Evolutionary conservation across 2,888 invertebrate genomes (phyloP), one percentile per base, ranked within the genome.

Genomic region (Molorchus minor): DNA sequence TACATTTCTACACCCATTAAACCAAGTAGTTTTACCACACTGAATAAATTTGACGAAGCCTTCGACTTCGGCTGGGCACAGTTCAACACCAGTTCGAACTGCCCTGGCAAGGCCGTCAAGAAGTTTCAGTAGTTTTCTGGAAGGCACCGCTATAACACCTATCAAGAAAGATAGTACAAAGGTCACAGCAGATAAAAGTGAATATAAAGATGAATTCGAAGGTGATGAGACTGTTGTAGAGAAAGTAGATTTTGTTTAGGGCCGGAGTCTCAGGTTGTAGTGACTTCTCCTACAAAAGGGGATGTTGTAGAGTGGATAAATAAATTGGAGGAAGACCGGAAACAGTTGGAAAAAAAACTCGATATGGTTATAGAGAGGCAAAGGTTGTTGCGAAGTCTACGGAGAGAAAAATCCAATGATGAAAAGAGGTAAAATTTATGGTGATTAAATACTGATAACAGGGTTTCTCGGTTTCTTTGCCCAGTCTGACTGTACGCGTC

Each of bases 271-370:
- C 10, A 13, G 1, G 47, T 57, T 36, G 49, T 40, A 5, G 43
- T 45, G 10, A 54, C 44, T 16, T 54, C 62, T 45, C 64, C 65
- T 44, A 58, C 68, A 4, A 46, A 62, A n/a, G 65, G 66, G 21
- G 53, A 57, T 62, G 44, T 64, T 5, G 46, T 36, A 13, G 58
- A 57, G n/a, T 65, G 69, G 64, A 35, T 63, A 41, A 58, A 67
- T 15, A 60, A 70, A 36, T 65, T 78, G 38, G 67, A 69, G 43
- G 55, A 62, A 13, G 74, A 77, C 58, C 61, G 70, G 45, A 56
- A 51, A 3, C 56, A 68, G n/a, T 65, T 79, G 25, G 75, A 78
- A 62, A 70, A 72, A 35, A 70, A 60, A 65, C 71, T 71, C 57
- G 68, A 54, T 56, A 53, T 70, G 40, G 56, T 71, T 12, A 46